Conservation (phyloP, 2,113 vertebrate genomes). For the Leptodactylus fuscus region DNA sequence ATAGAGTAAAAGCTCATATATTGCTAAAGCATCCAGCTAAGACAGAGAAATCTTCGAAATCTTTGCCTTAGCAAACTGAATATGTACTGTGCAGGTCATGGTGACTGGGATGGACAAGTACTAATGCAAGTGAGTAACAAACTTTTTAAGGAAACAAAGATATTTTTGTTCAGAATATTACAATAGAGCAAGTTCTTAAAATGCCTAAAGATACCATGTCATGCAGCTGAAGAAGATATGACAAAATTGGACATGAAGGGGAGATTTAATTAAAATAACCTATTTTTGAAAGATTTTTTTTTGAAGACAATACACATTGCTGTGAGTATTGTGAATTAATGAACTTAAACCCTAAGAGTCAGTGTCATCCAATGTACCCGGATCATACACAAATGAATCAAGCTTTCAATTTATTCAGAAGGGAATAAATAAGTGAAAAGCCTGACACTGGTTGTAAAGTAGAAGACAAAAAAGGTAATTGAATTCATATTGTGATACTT, state of each 20-base stretch:
- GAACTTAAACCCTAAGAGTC: background rate
- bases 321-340: too few relatives aligned
- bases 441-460: slow-evolving; percentile 70
- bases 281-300: background rate
- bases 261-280: slow-evolving; percentile 65
- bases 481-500: background rate
- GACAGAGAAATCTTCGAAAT: slow-evolving; percentile 64
- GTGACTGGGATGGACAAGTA: slow-evolving; percentile 51
- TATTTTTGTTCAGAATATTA: slow-evolving; percentile 67
- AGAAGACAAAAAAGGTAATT: slow-evolving; percentile 75
- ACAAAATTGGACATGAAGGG: slow-evolving; percentile 70
- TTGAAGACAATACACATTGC: background rate
- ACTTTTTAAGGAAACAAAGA: slow-evolving; percentile 62
- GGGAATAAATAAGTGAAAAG: slow-evolving; percentile 66
- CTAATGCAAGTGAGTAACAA: slow-evolving; percentile 61
- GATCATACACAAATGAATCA: slow-evolving; percentile 69
- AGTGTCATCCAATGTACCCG: slow-evolving; percentile 44
- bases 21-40: slow-evolving; percentile 68
- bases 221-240: slow-evolving; percentile 71
- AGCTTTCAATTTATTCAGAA: slow-evolving; percentile 69
- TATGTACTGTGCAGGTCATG: slow-evolving; percentile 51
- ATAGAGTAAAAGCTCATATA: slow-evolving; percentile 81
- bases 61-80: slow-evolving; percentile 60
- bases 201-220: slow-evolving; percentile 67
- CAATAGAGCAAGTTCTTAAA: too few relatives aligned